Evolutionary conservation across 2,113 vertebrate genomes (phyloP).

Genomic region (Ammodytes marinus): DNA sequence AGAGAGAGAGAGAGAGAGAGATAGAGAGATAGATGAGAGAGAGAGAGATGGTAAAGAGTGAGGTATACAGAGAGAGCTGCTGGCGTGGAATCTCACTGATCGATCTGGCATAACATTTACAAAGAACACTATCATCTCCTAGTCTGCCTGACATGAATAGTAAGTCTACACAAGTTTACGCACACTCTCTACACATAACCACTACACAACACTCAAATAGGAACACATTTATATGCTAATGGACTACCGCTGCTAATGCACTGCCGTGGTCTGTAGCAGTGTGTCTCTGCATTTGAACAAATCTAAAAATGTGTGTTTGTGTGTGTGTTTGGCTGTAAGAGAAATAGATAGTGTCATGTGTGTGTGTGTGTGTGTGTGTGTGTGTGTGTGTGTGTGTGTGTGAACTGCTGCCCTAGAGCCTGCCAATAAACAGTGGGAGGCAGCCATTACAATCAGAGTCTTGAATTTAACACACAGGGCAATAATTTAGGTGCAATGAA

Average conservation of each 20-base stretch:
- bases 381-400: background rate
- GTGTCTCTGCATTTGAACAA: slow-evolving; percentile 14
- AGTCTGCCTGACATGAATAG: slow-evolving; percentile 42
- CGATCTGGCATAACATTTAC: slow-evolving; percentile 48
- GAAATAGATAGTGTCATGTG: slow-evolving; percentile 19
- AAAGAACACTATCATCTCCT: slow-evolving; percentile 50
- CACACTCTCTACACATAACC: slow-evolving; percentile 9
- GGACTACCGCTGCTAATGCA: slow-evolving; percentile 37
- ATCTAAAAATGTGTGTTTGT: slow-evolving; percentile 23
- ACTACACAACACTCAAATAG: slow-evolving; percentile 29
- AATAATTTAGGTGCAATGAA: slow-evolving; percentile 51
- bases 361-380: slow-evolving; percentile 2
- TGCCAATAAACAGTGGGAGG: slow-evolving; percentile 41
- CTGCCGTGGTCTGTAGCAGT: slow-evolving; percentile 8
- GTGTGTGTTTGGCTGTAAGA: background rate
- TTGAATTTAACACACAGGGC: slow-evolving; percentile 50
- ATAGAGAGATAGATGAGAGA: background rate
- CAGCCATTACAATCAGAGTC: slow-evolving; percentile 59
- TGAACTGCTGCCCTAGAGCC: background rate
- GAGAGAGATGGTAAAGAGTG: background rate
- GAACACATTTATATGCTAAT: slow-evolving; percentile 71
- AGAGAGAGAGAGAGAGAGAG: slow-evolving; percentile 5
- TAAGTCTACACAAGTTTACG: slow-evolving; percentile 25
- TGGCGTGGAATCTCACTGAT: slow-evolving; percentile 6
- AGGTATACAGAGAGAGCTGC: background rate